These are phyloP conservation scores for Hypomecis atomaria DNA, from an alignment of 2,888 invertebrate genomes.

Conservation along the genomic window DNA sequence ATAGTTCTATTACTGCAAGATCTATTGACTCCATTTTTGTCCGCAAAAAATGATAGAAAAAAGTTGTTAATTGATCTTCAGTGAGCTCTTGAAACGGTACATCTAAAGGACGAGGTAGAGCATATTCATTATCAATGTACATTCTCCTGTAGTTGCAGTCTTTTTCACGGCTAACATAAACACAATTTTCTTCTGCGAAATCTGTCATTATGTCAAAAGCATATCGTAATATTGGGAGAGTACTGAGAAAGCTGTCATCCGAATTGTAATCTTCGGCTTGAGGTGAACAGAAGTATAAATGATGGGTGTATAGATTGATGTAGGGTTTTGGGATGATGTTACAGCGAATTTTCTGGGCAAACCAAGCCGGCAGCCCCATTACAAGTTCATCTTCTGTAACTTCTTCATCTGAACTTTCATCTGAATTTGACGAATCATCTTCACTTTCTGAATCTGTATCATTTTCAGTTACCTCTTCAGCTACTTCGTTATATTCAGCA, in stretches of 20 bases:
- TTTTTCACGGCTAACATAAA: constrained; percentile 70
- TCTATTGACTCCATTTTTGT: constrained; percentile 67
- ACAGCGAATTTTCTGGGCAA: constrained; percentile 85
- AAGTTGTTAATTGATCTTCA: constrained; percentile 57
- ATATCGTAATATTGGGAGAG: constrained; percentile 86
- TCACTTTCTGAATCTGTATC: constrained; percentile 45
- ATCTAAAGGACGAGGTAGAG: constrained; percentile 55
- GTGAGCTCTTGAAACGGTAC: constrained; percentile 57
- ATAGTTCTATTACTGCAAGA: constrained; percentile 61
- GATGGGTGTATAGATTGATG: constrained; percentile 87
- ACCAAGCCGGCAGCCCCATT: constrained; percentile 85
- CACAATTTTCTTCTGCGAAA: constrained; percentile 63
- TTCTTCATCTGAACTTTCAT: constrained; percentile 45
- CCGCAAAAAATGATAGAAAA: constrained; percentile 79
- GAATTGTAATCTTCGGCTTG: constrained; percentile 89
- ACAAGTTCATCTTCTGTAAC: constrained; percentile 45
- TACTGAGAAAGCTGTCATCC: constrained; percentile 84
- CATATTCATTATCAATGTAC: constrained; percentile 56
- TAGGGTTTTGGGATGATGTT: constrained; percentile 87
- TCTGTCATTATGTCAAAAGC: constrained; percentile 82
- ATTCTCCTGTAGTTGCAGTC: constrained; percentile 62
- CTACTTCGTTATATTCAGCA: constrained; percentile 25
- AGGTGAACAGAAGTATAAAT: constrained; percentile 87
- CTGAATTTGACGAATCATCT: constrained; percentile 48
- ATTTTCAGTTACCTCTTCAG: constrained; percentile 35